These are phyloP conservation scores for Gisinianus flammeolus DNA, from an alignment of 2,888 invertebrate genomes.

Conservation along the genomic window DNA sequence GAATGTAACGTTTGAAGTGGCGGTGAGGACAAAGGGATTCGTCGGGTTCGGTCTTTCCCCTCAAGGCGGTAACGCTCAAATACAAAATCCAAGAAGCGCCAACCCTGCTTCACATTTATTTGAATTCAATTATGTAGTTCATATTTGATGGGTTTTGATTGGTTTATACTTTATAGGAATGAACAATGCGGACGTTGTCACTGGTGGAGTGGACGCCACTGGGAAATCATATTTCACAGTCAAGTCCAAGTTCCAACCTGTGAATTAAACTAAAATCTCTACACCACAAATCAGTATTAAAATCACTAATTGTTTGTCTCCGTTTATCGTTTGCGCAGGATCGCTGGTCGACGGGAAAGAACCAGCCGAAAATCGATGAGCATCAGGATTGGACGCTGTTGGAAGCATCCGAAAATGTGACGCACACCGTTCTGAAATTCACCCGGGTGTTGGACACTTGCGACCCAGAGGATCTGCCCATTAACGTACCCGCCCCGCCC, in stretches of 20 bases:
- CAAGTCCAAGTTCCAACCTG: too few relatives aligned
- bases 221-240: not conserved
- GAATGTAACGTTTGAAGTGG: not conserved
- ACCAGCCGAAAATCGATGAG: not conserved
- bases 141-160: too few relatives aligned
- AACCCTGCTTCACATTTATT: too few relatives aligned
- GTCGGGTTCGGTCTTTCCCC: not conserved
- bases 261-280: too few relatives aligned
- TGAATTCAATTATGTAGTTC: too few relatives aligned
- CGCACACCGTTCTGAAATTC: slow-evolving; percentile 36
- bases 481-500: too few relatives aligned
- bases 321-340: not conserved
- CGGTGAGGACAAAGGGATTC: not conserved
- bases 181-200: not conserved
- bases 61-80: too few relatives aligned
- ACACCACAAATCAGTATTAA: not conserved
- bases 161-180: too few relatives aligned
- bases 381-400: slow-evolving; percentile 28
- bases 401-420: slow-evolving; percentile 9
- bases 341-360: not conserved
- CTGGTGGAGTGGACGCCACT: not conserved
- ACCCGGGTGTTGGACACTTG: slow-evolving; percentile 28
- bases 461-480: slow-evolving; percentile 22
- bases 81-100: too few relatives aligned
- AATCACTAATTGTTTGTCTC: not conserved